Evolutionary conservation across 2,888 invertebrate species (phyloP), one percentile per base, ranked within the genome.

Genomic region (Lasioglossum oenotherae): DNA sequence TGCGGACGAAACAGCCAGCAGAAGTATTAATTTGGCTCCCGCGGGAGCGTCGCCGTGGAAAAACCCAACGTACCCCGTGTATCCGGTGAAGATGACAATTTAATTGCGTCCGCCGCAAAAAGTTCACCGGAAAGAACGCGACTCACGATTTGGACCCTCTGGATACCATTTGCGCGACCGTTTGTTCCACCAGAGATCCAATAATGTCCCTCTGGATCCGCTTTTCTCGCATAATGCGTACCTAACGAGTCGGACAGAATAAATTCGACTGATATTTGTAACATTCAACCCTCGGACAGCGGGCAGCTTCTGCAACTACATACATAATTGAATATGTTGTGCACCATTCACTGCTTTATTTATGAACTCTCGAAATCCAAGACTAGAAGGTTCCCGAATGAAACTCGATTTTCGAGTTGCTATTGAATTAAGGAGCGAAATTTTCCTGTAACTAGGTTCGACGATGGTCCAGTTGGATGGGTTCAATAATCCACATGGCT

Each of bases 21-120:
- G 53, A n/a, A 78, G 83, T 78, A 82, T 84, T 84, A 74, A 84
- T 82, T 84, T 69, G 64, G 1, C 19, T 19, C 38, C 38, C 69
- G 23, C 69, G 44, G 31, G 64, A 35, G 16, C 31, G 6, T 23
- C 49, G 49, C 6, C 23, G 49, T 6, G 31, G 64, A 67, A 67
- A 67, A 19, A 31, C 31, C 35, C 12, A 27, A 27, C 27, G 60
- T 27, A 8, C 12, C 4, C 4, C 64, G 72, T 73, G 76, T 46
- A 38, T 60, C 73, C 35, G 31, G 31, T 77, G 69, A 74, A 69
- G 77, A 84, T 84, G 83, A 71, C 83, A 78, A 82, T 84, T 84
- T 84, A 84, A 84, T 84, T 82, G 67, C 82, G 16, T 60, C 69
- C 74, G 14, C 16, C 1, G 46, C 27, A 80, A 75, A 82, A 80